A percentile compares a stretch with the other conserved stretches of the same genome.
Evolutionary conservation across 2,888 invertebrate genomes (phyloP).

Genomic region (Mechanitis mazaeus): DNA sequence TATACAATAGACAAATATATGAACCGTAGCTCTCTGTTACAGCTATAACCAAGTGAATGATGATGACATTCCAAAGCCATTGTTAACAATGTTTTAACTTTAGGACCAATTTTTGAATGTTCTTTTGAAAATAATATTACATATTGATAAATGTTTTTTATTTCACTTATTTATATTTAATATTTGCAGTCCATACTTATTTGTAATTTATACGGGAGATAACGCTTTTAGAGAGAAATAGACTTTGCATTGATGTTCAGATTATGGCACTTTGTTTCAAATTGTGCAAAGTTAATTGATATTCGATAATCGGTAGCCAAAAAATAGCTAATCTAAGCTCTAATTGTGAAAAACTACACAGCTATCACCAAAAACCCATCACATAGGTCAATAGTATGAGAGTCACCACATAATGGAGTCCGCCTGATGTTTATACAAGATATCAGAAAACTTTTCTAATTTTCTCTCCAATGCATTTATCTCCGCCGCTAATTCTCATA

Average conservation of each 20-base stretch:
- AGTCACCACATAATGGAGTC: conserved; percentile 79
- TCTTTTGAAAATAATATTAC: conserved; percentile 77
- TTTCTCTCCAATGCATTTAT: conserved; percentile 73
- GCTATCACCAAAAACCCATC: neutral
- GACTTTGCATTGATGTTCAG: neutral
- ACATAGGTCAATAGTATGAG: neutral
- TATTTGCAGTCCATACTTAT: too few relatives aligned
- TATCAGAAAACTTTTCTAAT: conserved; percentile 70
- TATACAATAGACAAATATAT: conserved; percentile 23
- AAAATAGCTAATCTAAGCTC: too few relatives aligned
- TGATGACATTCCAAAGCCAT: conserved; percentile 75
- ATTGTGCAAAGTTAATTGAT: too few relatives aligned
- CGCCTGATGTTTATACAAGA: conserved; percentile 72
- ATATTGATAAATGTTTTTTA: conserved; percentile 60
- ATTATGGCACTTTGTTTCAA: too few relatives aligned
- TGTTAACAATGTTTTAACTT: conserved; percentile 76
- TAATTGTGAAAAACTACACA: too few relatives aligned
- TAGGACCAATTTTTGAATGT: conserved; percentile 77
- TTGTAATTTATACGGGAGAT: neutral
- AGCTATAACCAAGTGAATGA: conserved; percentile 57
- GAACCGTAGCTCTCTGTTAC: conserved; percentile 59
- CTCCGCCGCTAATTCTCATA: conserved; percentile 76
- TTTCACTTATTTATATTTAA: conserved; percentile 12
- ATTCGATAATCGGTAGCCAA: too few relatives aligned
- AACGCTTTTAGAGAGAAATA: conserved; percentile 11